Conservation (phyloP, 2,113 vertebrate genomes). For the Danio rerio region GRCz12tu NC_133187.1:30370501-30371000, state of each 20-base stretch:
- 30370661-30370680: background rate
- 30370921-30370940: constrained; percentile 21
- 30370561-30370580: background rate
- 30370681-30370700: background rate
- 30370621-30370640: background rate
- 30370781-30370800: constrained; percentile 50
- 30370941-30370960: constrained; percentile 3
- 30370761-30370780: constrained; percentile 39
- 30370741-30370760: constrained; percentile 51
- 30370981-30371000: constrained; percentile 23
- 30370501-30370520: background rate
- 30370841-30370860: constrained; percentile 55
- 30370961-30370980: background rate
- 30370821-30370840: constrained; percentile 60
- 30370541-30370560: constrained; percentile 5
- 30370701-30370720: background rate
- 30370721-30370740: background rate
- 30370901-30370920: constrained; percentile 55
- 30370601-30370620: constrained; percentile 1
- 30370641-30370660: background rate
- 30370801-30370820: constrained; percentile 53
- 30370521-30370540: background rate
- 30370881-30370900: constrained; percentile 73
- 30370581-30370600: background rate
- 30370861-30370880: constrained; percentile 59